phyloP scores from a whole-genome alignment of 1,140 invertebrate genomes.

The Antheraea mylitta region DNA sequence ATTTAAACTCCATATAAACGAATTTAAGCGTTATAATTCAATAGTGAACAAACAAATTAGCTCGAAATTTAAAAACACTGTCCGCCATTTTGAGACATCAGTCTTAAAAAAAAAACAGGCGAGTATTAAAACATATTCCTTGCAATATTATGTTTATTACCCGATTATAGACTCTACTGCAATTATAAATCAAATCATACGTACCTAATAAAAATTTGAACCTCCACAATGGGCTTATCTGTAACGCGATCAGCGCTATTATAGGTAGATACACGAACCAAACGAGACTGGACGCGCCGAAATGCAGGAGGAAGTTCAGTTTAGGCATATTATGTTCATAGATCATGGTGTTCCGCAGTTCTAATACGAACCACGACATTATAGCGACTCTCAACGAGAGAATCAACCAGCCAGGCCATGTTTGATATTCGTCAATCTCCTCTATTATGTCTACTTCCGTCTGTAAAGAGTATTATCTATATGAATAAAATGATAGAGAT shows the following conservation, averaged over 20 bases:
- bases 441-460: slow-evolving; percentile 97
- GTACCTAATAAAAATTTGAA: slow-evolving; percentile 95
- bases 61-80: too few species aligned
- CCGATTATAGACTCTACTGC: too few species aligned
- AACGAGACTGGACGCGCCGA: slow-evolving; percentile 97
- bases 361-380: slow-evolving; percentile 97
- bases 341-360: slow-evolving; percentile 94
- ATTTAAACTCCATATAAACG: too few species aligned
- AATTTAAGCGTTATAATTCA: too few species aligned
- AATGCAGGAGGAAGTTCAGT: slow-evolving; percentile 95
- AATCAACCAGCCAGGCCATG: slow-evolving; percentile 97
- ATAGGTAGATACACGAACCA: slow-evolving; percentile 99
- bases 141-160: too few species aligned
- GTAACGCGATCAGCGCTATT: slow-evolving; percentile 94
- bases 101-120: too few species aligned
- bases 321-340: slow-evolving; percentile 95
- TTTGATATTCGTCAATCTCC: slow-evolving; percentile 98
- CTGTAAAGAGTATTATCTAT: slow-evolving; percentile 84
- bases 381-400: slow-evolving; percentile 91
- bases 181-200: slow-evolving; percentile 34
- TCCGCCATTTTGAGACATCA: too few species aligned
- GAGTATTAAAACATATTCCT: too few species aligned
- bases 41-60: too few species aligned
- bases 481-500: not conserved
- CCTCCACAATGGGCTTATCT: slow-evolving; percentile 96